Base-by-base conservation (phyloP, 1,140 invertebrate species). In the Aradophagus sp. region DNA sequence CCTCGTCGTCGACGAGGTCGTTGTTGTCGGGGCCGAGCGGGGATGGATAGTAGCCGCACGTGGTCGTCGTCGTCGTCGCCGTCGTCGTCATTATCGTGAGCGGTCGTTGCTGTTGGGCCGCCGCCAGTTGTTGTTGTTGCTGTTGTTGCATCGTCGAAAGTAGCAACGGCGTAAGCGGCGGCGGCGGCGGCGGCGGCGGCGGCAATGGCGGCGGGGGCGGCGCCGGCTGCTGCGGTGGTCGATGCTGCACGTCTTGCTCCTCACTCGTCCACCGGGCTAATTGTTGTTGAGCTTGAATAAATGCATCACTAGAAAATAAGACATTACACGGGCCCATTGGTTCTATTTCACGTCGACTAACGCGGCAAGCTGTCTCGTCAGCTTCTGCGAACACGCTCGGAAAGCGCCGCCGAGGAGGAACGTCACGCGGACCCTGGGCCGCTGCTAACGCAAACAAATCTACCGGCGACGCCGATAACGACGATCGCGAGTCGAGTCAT, bases 271-370 rank as follows among this genome's bases (percentile, higher is more conserved):
- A 94, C 88, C 92, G 92, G 89, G 92, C 92, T 92, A 93, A 90
- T 89, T 92, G 92, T 91, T 91, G 92, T 91, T 93, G 92, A 92
- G 93, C 93, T 93, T 94, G 92, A 92, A 93, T 93, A 92, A 93
- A 94, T 90, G 93, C 92, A 92, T 93, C 93, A 93, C 92, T 93
- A 92, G 89, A 93, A 92, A 93, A 92, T 91, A 91, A 91, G 89
- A 91, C 86, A 84, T 83, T 80, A 83, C 81, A 82, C 81, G 75
- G 81, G 81, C 78, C 83, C 80, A 73, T 80, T 80, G 76, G 76
- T 80, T 83, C 75, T 82, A 80, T 77, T 74, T 68, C 80, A 80
- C 78, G 76, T 78, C 70, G 69, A 77, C 80, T 81, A 71, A 71
- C 61, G 47, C 61, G 47, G 27, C 44, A n/a, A n/a, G 58, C 44